Percentiles rank a stretch among this genome's conserved stretches.
Conservation (phyloP, 2,113 vertebrate species). For the Heloderma charlesbogerti region DNA sequence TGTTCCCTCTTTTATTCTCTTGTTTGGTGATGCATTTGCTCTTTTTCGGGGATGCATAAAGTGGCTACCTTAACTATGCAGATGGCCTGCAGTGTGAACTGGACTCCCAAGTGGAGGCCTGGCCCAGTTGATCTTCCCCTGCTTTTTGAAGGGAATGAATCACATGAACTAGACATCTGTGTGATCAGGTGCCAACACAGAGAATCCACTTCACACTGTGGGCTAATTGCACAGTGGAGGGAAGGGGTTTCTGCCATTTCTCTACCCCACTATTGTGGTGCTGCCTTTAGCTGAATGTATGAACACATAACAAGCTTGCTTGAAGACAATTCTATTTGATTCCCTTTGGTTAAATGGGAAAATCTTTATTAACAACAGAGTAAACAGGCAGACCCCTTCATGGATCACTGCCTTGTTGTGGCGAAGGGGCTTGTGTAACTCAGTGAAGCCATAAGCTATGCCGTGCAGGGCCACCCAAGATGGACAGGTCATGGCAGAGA, state of each 20-base stretch:
- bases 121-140: neutral
- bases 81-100: neutral
- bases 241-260: neutral
- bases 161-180: neutral
- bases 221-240: neutral
- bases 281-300: too few species aligned
- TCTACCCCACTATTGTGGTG: neutral
- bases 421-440: too few species aligned
- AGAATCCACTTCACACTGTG: neutral
- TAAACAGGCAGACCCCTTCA: fast-evolving
- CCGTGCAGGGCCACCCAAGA: too few species aligned
- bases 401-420: too few species aligned
- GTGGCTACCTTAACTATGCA: neutral
- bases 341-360: neutral
- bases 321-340: neutral
- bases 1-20: too few species aligned
- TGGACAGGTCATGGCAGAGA: too few species aligned
- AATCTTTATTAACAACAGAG: fast-evolving
- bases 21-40: neutral
- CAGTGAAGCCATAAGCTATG: too few species aligned
- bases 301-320: neutral
- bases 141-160: neutral
- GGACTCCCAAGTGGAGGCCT: neutral
- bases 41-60: neutral
- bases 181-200: neutral